Evolutionary conservation across 2,797 vertebrate species (phyloP).

Genomic region (Mastacembelus armatus): DNA sequence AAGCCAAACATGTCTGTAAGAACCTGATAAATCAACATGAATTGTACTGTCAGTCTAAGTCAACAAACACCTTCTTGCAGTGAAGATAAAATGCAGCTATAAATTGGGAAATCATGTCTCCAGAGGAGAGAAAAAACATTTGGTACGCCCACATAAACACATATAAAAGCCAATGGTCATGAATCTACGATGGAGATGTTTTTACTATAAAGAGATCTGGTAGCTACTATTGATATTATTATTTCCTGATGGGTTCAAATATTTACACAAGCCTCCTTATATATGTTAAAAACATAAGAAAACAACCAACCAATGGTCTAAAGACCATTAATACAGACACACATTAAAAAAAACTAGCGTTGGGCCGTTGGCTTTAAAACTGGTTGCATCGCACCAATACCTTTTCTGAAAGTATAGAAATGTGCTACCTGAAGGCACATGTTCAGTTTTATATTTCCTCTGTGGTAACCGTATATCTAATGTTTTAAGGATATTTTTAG

Average conservation of each 20-base stretch:
- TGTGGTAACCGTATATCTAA: background rate
- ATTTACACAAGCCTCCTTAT: slow-evolving; percentile 60
- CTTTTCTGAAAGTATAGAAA: slow-evolving; percentile 17
- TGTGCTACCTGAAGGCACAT: background rate
- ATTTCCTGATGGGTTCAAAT: slow-evolving; percentile 63
- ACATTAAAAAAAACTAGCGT: no score
- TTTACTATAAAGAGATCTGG: slow-evolving; percentile 57
- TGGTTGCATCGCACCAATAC: slow-evolving; percentile 9
- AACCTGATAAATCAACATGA: slow-evolving; percentile 34
- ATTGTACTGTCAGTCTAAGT: background rate
- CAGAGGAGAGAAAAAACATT: slow-evolving; percentile 18
- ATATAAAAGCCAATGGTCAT: slow-evolving; percentile 29
- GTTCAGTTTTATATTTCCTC: background rate
- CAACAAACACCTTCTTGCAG: slow-evolving; percentile 5
- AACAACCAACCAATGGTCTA: slow-evolving; percentile 34
- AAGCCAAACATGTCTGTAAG: slow-evolving; percentile 32
- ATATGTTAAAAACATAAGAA: slow-evolving; percentile 54
- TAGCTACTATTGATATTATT: slow-evolving; percentile 47
- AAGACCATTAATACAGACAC: no score
- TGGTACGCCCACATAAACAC: slow-evolving; percentile 4
- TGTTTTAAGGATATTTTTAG: background rate
- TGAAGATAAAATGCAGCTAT: slow-evolving; percentile 39
- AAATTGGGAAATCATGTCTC: slow-evolving; percentile 26
- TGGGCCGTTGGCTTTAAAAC: slow-evolving; percentile 15
- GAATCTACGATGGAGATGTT: slow-evolving; percentile 37